These are phyloP conservation scores for Coptodon bakossiorum DNA, from an alignment of 2,113 vertebrate species.

Conservation along the genomic window DNA sequence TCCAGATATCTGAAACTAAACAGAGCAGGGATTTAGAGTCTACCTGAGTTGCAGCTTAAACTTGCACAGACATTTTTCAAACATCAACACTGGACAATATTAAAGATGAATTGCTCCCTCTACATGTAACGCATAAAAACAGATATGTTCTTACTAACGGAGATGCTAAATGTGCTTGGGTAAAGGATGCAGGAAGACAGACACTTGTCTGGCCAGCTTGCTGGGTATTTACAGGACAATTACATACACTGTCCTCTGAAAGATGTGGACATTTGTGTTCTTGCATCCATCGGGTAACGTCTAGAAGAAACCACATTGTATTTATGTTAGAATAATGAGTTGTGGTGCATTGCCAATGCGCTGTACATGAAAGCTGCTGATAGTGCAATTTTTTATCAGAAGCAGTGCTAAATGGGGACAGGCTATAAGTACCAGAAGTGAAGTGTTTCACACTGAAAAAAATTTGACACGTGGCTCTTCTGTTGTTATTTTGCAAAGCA, in stretches of 20 bases:
- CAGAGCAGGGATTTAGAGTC: background rate
- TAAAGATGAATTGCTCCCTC: background rate
- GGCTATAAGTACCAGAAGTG: background rate
- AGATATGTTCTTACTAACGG: background rate
- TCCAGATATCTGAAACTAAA: background rate
- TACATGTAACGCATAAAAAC: background rate
- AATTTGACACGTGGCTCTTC: background rate
- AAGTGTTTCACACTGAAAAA: background rate
- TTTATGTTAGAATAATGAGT: background rate
- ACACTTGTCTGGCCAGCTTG: background rate
- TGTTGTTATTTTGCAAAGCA: background rate
- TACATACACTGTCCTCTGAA: background rate
- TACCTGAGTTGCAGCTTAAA: background rate
- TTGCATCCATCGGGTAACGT: background rate
- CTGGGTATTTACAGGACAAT: background rate
- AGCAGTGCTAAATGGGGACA: background rate
- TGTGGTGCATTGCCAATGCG: background rate
- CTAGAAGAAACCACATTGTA: background rate
- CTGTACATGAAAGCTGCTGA: background rate
- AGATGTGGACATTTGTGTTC: background rate
- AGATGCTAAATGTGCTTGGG: background rate
- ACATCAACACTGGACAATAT: background rate
- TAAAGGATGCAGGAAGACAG: background rate
- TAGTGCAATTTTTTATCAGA: background rate
- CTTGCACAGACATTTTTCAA: background rate